Percentiles rank a stretch among this genome's conserved stretches.
Evolutionary conservation across 2,888 invertebrate genomes (phyloP).

Genomic region (Callosobruchus maculatus): DNA sequence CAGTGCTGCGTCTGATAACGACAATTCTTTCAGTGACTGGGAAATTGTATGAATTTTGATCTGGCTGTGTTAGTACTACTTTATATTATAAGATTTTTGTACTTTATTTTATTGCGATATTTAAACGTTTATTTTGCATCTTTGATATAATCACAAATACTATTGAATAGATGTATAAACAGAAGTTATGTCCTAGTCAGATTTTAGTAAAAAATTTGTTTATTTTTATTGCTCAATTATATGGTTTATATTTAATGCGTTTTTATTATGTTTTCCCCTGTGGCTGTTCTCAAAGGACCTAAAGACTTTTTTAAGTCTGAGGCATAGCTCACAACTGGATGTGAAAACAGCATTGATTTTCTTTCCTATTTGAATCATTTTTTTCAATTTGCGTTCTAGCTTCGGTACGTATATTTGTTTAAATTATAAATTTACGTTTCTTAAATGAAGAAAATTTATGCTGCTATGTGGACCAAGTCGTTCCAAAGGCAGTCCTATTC

Average conservation of each 20-base stretch:
- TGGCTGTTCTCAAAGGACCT: too few relatives aligned
- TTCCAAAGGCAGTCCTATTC: too few relatives aligned
- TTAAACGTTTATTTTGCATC: background rate
- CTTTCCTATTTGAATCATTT: too few relatives aligned
- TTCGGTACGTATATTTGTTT: too few relatives aligned
- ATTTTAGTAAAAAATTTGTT: background rate
- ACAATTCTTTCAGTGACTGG: conserved; percentile 42
- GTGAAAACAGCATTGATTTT: too few relatives aligned
- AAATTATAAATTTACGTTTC: too few relatives aligned
- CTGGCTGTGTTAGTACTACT: background rate
- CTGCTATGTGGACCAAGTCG: too few relatives aligned
- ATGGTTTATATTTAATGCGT: background rate
- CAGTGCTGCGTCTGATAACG: conserved; percentile 30
- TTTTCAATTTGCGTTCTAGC: too few relatives aligned
- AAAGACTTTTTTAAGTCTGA: too few relatives aligned
- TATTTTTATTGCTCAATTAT: background rate
- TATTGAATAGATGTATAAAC: background rate
- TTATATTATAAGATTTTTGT: too few relatives aligned
- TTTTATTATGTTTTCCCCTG: background rate
- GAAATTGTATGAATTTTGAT: conserved; percentile 37
- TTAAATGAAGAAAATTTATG: too few relatives aligned
- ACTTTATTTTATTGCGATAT: background rate
- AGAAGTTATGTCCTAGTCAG: background rate
- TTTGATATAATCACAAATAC: background rate
- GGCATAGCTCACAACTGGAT: too few relatives aligned